A percentile compares a stretch with the other conserved stretches of the same genome.
phyloP scores from a whole-genome alignment of 2,113 vertebrate genomes.

The Poecile atricapillus region DNA sequence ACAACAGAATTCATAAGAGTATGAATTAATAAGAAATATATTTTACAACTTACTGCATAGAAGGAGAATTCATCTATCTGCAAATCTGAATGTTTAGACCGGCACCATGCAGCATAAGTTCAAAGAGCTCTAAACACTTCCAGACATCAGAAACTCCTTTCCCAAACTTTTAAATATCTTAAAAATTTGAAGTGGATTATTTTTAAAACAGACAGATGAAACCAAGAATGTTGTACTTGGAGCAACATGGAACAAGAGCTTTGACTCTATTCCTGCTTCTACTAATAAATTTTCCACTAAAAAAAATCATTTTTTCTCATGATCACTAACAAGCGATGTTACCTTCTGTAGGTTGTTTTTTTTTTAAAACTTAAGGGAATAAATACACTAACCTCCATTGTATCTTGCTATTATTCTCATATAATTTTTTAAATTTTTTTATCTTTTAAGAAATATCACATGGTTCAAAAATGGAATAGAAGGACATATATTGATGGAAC shows the following conservation, averaged over 20 bases:
- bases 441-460: not conserved
- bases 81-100: not conserved
- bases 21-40: not conserved
- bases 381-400: not conserved
- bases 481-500: not conserved
- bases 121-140: not conserved
- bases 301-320: not conserved
- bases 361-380: not conserved
- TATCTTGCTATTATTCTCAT: not conserved
- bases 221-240: not conserved
- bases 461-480: not conserved
- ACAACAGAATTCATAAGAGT: not conserved
- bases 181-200: not conserved
- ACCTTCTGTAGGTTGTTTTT: not conserved
- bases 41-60: not conserved
- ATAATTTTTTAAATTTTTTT: not conserved
- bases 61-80: not conserved
- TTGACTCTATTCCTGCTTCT: not conserved
- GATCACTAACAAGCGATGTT: not conserved
- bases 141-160: not conserved
- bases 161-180: not conserved
- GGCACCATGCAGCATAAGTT: not conserved
- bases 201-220: not conserved
- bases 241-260: not conserved
- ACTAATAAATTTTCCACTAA: not conserved